A percentile compares a stretch with the other conserved stretches of the same genome.
Conservation (phyloP, 1,140 invertebrate species). For the Bombus huntii region DNA sequence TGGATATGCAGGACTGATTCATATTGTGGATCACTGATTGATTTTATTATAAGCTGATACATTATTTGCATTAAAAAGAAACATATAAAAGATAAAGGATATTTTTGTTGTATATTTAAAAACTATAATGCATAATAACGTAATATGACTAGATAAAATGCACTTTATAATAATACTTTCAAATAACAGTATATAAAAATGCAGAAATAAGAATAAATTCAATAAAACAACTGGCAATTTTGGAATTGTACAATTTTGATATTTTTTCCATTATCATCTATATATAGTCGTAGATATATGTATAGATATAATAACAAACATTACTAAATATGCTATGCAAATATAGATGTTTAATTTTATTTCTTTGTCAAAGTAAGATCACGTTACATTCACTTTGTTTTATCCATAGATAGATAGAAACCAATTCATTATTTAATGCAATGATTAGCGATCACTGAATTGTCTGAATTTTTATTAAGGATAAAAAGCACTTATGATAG, state of each 20-base stretch:
- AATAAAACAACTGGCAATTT: not conserved
- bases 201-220: not conserved
- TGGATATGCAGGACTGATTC: not conserved
- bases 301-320: not conserved
- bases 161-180: constrained; percentile 34
- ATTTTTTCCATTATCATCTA: not conserved
- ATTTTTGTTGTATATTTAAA: constrained; percentile 12
- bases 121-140: constrained; percentile 30
- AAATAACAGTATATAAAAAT: not conserved
- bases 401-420: not conserved
- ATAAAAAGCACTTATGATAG: constrained; percentile 22
- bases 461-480: not conserved
- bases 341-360: not conserved
- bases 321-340: not conserved
- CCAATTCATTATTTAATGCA: not conserved
- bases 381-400: not conserved
- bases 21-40: not conserved
- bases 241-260: constrained; percentile 6
- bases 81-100: not conserved
- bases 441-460: not conserved
- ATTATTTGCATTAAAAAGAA: not conserved
- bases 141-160: constrained; percentile 49
- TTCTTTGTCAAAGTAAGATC: not conserved
- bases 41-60: not conserved
- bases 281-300: not conserved